Base-by-base conservation (phyloP, 35 echinoderm and acorn worm species). In the Amphiura filiformis region DNA sequence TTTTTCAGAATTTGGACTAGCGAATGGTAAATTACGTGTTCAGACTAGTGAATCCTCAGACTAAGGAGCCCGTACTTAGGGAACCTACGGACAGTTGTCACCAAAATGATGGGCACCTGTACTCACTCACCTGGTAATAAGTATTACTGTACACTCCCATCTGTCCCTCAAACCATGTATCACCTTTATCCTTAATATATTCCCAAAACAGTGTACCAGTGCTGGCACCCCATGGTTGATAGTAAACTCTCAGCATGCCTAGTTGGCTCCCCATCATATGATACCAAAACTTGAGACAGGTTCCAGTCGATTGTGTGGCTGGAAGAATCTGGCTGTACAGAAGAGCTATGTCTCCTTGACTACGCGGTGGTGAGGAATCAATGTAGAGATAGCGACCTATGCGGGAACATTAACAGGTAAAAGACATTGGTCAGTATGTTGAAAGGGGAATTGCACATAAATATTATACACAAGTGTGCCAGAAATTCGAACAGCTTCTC, bases 281-380 rank as follows among this genome's bases (percentile, higher is more conserved):
- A 49, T 93, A 93, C 79, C 81, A 93, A 86, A 93, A 93, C 4
- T 86, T 75, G 28, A 90, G 35, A 37, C 93, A 94, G 5, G 64
- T 61, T 13, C 80, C 57, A 52, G n/a, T n/a, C 0, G 1, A 5
- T 26, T 18, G 9, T 34, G 80, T 1, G 34, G 32, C 0, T 12
- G 42, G 26, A 52, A 31, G 14, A 28, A 34, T 20, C 57, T 57
- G 49, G 80, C 1, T 32, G 76, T 52, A 12, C 37, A 80, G 39
- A 80, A 76, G 12, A 39, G 36, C 64, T 75, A 41, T 38, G 56
- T 47, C 0, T 56, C 80, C 22, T n/a, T 22, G 13, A 70, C 39
- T 31, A 36, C 39, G 15, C 26, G 61, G 61, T n/a, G n/a, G n/a
- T 2, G 7, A 65, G 0, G 82, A 49, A 49, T 84, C 82, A 11